Percentiles rank a stretch among this genome's conserved stretches.
Conservation (phyloP, 2,113 vertebrate genomes). For the Aspidoscelis tigris region DNA sequence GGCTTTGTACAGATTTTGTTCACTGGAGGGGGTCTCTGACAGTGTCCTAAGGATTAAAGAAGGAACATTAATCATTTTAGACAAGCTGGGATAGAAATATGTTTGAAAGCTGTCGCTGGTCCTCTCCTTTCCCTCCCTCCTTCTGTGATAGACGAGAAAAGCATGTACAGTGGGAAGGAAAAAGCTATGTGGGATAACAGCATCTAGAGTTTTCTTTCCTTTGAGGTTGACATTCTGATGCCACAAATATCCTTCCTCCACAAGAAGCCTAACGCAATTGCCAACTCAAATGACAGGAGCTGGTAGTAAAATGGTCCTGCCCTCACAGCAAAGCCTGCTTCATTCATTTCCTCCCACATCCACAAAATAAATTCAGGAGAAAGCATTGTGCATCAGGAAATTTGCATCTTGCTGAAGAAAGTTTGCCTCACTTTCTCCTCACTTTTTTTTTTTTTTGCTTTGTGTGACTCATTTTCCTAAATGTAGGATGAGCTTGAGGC, state of each 20-base stretch:
- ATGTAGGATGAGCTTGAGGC: not conserved
- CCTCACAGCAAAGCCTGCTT: not conserved
- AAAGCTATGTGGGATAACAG: not conserved
- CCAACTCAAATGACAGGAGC: not conserved
- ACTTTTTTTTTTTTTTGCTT: not conserved
- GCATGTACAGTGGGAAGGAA: not conserved
- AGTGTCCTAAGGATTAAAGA: too few relatives aligned
- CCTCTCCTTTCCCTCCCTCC: too few relatives aligned
- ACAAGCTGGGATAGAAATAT: not conserved
- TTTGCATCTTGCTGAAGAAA: not conserved
- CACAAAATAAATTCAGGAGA: not conserved
- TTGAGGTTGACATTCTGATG: not conserved
- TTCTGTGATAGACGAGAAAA: too few relatives aligned
- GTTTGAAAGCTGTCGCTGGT: not conserved
- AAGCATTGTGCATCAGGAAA: not conserved
- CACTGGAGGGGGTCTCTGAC: too few relatives aligned
- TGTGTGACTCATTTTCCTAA: not conserved
- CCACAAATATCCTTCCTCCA: not conserved
- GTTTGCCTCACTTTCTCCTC: not conserved
- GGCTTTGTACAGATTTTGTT: too few relatives aligned
- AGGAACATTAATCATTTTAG: too few relatives aligned
- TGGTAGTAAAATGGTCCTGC: not conserved
- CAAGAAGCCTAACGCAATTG: not conserved
- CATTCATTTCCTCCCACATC: not conserved
- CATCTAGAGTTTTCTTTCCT: not conserved